phyloP scores from a whole-genome alignment of 1,140 invertebrate species.

The Megalonaias nervosa region DNA sequence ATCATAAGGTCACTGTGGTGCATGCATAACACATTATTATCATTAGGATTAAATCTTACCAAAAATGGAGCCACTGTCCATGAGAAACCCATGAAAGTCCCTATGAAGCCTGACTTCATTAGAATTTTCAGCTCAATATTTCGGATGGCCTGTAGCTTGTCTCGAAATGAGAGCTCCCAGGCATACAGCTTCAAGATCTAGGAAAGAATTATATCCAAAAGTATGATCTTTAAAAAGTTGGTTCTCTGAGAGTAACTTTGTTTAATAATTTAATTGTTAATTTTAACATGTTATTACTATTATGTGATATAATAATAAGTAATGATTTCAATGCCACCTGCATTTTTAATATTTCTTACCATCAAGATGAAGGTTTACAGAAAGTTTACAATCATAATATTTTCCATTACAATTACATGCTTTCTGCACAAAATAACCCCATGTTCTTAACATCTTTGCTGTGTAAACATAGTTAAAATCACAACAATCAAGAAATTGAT shows the following conservation, averaged over 20 bases:
- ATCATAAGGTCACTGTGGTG: not conserved
- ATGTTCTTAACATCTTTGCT: no score
- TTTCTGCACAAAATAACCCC: no score
- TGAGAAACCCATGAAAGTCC: conserved; percentile 85
- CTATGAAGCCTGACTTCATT: conserved; percentile 66
- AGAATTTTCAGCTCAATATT: conserved; percentile 71
- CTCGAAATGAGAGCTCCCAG: conserved; percentile 69
- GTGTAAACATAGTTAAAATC: no score
- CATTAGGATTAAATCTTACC: conserved; percentile 33
- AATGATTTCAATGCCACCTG: not conserved
- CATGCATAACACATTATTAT: not conserved
- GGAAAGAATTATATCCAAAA: not conserved
- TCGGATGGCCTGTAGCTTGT: conserved; percentile 63
- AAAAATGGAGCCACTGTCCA: conserved; percentile 97
- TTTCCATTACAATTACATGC: no score
- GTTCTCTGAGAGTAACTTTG: no score
- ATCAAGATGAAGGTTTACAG: no score
- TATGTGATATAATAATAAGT: no score
- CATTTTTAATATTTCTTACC: not conserved
- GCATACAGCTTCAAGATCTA: conserved; percentile 64
- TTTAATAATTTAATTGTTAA: no score
- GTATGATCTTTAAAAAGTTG: not conserved
- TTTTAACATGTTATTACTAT: no score
- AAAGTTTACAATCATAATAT: no score
- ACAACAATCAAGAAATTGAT: no score